Evolutionary conservation across 1,140 invertebrate genomes (phyloP), one percentile per base, ranked within the genome.

Genomic region (Dufourea novaeangliae): DNA sequence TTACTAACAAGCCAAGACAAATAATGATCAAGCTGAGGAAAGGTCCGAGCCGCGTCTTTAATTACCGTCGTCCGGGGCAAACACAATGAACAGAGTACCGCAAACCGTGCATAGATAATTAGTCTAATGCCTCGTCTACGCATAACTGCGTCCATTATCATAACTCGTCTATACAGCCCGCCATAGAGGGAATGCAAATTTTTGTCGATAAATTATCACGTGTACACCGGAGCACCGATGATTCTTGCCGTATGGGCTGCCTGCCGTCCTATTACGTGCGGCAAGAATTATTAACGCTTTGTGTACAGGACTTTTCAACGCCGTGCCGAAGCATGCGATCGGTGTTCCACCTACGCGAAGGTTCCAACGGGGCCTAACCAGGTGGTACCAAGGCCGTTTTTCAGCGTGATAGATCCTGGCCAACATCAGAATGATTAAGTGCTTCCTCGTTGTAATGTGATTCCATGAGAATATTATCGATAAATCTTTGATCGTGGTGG

Each of bases 201-300:
- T 74, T 83, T 69, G 50, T 46, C 54, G 77, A 84, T 83, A 83
- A 84, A 80, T 83, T 83, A 69, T 76, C 66, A 56, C 17, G n/a
- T 6, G 46, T n/a, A 7, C 41, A 20, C 54, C n/a, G 11, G 11
- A 14, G 8, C 46, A 17, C 46, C 20, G 20, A 50, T 50, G 20
- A 50, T 50, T 50, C 46, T 50, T 50, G 46, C 46, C 46, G 46
- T n/a, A n/a, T 8, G 20, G 46, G 0, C 3, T 17, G 20, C 4
- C 5, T 7, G 6, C 20, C 5, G 8, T 17, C 8, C 46, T 7
- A n/a, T 6, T 37, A 17, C 6, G 5, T 6, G 6, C 46, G 46
- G 46, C 20, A 50, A n/a, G 46, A 50, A 50, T 50, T 17, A 50
- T 50, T 17, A 37, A 37, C 34, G 34, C 34, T 37, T 37, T 37